Evolutionary conservation across 2,797 vertebrate species (phyloP).

Genomic region (Lophotriccus pileatus): DNA sequence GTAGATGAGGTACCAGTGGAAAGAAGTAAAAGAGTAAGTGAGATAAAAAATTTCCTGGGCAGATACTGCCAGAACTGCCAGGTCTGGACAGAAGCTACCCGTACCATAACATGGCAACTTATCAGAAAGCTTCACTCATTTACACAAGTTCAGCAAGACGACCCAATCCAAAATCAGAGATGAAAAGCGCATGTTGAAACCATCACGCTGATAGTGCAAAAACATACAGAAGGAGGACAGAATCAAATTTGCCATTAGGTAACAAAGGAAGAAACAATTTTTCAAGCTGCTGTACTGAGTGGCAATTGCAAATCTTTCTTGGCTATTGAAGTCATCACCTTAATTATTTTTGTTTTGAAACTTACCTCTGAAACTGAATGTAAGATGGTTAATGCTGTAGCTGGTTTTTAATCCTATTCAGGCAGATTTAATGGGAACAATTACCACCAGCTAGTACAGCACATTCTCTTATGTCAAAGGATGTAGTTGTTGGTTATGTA

Average conservation of each 20-base stretch:
- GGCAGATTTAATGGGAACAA: slow-evolving; percentile 48
- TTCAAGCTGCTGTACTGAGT: not conserved
- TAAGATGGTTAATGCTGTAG: not conserved
- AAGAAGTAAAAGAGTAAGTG: not conserved
- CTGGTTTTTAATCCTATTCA: slow-evolving; percentile 45
- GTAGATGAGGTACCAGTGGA: not conserved
- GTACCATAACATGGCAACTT: not conserved
- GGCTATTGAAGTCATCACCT: not conserved
- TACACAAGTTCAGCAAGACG: not conserved
- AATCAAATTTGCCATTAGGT: not conserved
- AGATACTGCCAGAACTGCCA: not conserved
- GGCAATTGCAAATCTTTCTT: not conserved
- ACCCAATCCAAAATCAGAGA: not conserved
- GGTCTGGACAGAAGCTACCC: not conserved
- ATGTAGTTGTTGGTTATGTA: not conserved
- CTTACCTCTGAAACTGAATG: not conserved
- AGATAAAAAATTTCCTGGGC: not conserved
- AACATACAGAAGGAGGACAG: not conserved
- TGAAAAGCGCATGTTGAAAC: not conserved
- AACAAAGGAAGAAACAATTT: not conserved
- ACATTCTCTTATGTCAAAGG: not conserved
- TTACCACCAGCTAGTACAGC: slow-evolving; percentile 28
- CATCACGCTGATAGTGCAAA: not conserved
- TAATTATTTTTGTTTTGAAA: slow-evolving; percentile 13
- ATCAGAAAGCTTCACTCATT: not conserved